Evolutionary conservation across 2,113 vertebrate genomes (phyloP).

Genomic region (Heterotis niloticus): DNA sequence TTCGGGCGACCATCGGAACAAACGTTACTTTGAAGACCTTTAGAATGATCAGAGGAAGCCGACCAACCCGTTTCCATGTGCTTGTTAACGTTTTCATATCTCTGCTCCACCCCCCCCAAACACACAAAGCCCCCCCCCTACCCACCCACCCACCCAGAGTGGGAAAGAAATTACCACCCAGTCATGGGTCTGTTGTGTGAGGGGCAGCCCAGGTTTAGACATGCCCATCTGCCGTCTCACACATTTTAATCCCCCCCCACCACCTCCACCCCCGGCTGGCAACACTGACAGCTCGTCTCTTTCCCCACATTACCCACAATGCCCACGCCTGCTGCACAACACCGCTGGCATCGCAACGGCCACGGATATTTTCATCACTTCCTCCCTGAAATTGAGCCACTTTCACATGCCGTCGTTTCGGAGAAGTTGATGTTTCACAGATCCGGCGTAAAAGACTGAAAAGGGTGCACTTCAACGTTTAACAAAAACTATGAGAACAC

Average conservation of each 20-base stretch:
- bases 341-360: background rate
- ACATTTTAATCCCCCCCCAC: conserved; percentile 63
- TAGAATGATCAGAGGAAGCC: background rate
- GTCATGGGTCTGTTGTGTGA: conserved; percentile 34
- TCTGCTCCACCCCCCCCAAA: background rate
- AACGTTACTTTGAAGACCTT: background rate
- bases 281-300: conserved; percentile 19
- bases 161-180: background rate
- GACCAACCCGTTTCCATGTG: background rate
- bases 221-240: conserved; percentile 72
- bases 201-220: conserved; percentile 59
- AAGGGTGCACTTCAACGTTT: background rate
- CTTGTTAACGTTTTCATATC: background rate
- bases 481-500: background rate
- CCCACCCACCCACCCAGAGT: background rate
- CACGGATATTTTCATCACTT: background rate
- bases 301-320: conserved; percentile 18
- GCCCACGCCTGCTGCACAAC: background rate
- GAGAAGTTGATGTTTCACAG: background rate
- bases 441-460: background rate
- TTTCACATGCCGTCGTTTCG: background rate
- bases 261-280: conserved; percentile 14
- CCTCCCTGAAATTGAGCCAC: background rate
- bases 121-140: background rate
- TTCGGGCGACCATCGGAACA: background rate